Base-by-base conservation (phyloP, 2,888 invertebrate genomes). In the Sympetrum striolatum region DNA sequence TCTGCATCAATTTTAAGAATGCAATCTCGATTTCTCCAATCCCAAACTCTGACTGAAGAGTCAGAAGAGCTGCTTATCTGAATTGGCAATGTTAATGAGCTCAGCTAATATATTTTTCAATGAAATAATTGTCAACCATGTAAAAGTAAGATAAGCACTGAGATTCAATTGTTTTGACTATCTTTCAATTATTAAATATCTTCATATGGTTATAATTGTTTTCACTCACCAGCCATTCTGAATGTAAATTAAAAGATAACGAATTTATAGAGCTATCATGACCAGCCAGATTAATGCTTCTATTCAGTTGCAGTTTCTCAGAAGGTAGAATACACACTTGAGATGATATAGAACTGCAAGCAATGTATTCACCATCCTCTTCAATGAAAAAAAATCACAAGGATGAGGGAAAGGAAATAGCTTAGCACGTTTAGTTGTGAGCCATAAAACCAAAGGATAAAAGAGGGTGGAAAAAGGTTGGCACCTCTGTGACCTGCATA, bases 41-140 rank as follows among this genome's bases (percentile, higher is more conserved):
- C 91, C 91, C 91, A 92, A 44, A 92, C 90, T 82, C 90, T 91
- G 35, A 91, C 91, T n/a, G 90, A 86, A n/a, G 90, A 79, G 79
- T 92, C 91, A 15, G 53, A 81, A 4, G 91, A 91, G 60, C 90
- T 58, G 82, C 91, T 92, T 31, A 91, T 80, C 91, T 91, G 48
- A 37, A 90, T 25, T 60, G 22, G 44, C 58, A 48, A 82, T 86
- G 4, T 8, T 64, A 31, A 35, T 90, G 39, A 64, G 2, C 35
- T 31, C 25, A 80, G n/a, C 22, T 22, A 35, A 37, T 80, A 15
- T 15, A 35, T 18, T 14, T 5, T 35, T 35, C 4, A 44, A 10
- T n/a, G 6, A 44, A 44, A 44, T 44, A 44, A 44, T 44, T 6
- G 44, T 44, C 44, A 44, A 44, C 10, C 44, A 44, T 44, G 10